phyloP scores from a whole-genome alignment of 1,140 invertebrate species.

The Probaryconus sp. region DNA sequence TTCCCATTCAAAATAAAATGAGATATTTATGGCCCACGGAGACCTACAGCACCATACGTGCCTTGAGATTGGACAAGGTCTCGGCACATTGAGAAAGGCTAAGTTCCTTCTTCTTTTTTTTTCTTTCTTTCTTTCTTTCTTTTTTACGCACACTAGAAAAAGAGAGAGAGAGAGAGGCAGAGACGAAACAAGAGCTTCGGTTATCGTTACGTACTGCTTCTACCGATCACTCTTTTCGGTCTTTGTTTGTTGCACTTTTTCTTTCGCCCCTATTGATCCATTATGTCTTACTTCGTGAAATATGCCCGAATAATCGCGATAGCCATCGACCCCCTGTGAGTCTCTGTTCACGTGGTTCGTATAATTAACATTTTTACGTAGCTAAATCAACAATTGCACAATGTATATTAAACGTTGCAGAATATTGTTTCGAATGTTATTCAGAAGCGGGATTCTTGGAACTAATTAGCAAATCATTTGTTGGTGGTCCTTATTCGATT shows the following conservation, averaged over 20 bases:
- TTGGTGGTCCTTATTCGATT: constrained; percentile 43
- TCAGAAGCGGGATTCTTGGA: constrained; percentile 13
- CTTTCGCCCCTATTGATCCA: constrained; percentile 36
- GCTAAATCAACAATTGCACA: too few relatives aligned
- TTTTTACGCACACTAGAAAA: too few relatives aligned
- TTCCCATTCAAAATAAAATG: constrained; percentile 78
- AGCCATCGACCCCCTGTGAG: constrained; percentile 5
- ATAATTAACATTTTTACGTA: constrained; percentile 36
- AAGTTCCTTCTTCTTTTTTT: constrained; percentile 39
- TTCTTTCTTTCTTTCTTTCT: too few relatives aligned
- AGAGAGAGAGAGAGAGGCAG: too few relatives aligned
- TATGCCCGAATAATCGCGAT: constrained; percentile 5
- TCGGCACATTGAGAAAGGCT: constrained; percentile 49
- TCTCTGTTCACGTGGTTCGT: not conserved
- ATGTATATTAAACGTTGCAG: too few relatives aligned
- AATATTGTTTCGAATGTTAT: too few relatives aligned
- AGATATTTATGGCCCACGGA: constrained; percentile 75
- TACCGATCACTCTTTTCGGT: constrained; percentile 42
- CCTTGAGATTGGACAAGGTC: constrained; percentile 58
- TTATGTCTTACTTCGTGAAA: constrained; percentile 37
- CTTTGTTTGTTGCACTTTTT: constrained; percentile 20
- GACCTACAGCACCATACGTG: constrained; percentile 56
- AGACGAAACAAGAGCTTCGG: constrained; percentile 23
- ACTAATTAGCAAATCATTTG: constrained; percentile 8
- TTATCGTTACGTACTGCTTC: constrained; percentile 35